phyloP scores from a whole-genome alignment of 2,113 vertebrate species.

The Mixornis gularis region DNA sequence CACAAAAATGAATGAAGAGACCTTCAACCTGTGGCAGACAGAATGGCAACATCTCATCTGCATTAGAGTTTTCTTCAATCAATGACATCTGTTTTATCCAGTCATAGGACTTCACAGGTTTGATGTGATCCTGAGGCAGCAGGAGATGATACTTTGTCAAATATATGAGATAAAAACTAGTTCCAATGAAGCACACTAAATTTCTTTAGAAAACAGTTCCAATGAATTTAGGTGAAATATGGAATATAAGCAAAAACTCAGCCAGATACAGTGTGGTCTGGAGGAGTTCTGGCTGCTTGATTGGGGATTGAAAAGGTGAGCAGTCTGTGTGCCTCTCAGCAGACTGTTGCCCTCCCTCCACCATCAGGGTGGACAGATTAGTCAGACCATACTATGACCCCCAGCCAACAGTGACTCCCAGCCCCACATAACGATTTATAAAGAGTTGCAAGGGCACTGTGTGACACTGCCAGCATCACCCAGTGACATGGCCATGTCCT shows the following conservation, averaged over 20 bases:
- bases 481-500: background rate
- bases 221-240: background rate
- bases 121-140: background rate
- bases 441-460: background rate
- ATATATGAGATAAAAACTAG: background rate
- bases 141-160: background rate
- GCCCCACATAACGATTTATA: accelerated
- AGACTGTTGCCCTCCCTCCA: background rate
- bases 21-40: background rate
- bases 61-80: background rate
- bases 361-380: background rate
- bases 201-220: background rate
- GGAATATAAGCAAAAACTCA: background rate
- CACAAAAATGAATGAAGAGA: background rate
- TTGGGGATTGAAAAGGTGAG: background rate
- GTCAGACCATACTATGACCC: accelerated
- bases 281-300: background rate
- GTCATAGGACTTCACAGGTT: background rate
- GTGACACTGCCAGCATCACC: background rate
- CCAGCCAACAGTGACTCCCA: background rate
- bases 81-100: background rate
- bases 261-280: background rate
- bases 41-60: background rate
- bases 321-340: background rate
- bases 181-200: background rate